phyloP scores from a whole-genome alignment of 2,888 invertebrate species.

The Seladonia tumulorum region DNA sequence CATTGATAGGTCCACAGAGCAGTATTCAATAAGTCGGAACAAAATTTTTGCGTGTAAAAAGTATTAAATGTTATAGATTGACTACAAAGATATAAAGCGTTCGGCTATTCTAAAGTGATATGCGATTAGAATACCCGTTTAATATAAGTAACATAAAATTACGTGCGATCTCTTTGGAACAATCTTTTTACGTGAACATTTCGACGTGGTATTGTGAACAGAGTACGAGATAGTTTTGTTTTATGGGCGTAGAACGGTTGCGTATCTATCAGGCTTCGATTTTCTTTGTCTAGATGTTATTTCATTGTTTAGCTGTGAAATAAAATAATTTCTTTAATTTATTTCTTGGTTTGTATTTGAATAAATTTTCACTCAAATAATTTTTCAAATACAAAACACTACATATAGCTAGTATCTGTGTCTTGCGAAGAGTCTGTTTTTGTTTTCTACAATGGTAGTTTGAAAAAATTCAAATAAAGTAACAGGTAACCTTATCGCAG shows the following conservation, averaged over 20 bases:
- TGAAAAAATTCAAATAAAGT: too few relatives aligned
- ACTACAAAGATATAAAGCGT: slow-evolving; percentile 16
- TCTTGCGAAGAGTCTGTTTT: too few relatives aligned
- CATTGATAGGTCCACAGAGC: slow-evolving; percentile 77
- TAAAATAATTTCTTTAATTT: background rate
- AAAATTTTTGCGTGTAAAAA: slow-evolving; percentile 33
- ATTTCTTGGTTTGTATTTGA: background rate
- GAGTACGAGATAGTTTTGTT: slow-evolving; percentile 5
- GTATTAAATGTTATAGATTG: slow-evolving; percentile 38
- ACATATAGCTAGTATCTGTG: too few relatives aligned
- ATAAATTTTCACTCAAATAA: background rate
- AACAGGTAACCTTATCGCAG: too few relatives aligned
- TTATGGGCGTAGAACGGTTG: background rate
- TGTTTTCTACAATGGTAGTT: too few relatives aligned
- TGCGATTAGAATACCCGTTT: slow-evolving; percentile 16
- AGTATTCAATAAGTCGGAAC: slow-evolving; percentile 41
- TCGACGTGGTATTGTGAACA: slow-evolving; percentile 4
- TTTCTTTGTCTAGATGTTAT: background rate
- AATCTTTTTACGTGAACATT: background rate
- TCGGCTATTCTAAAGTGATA: slow-evolving; percentile 25
- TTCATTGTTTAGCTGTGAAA: background rate
- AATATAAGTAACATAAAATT: slow-evolving; percentile 30
- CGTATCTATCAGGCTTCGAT: background rate
- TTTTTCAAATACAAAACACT: background rate
- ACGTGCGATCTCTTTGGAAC: slow-evolving; percentile 5